A percentile compares a stretch with the other conserved stretches of the same genome.
Evolutionary conservation across 2,888 invertebrate species (phyloP).

Genomic region (Thymelicus acteon): DNA sequence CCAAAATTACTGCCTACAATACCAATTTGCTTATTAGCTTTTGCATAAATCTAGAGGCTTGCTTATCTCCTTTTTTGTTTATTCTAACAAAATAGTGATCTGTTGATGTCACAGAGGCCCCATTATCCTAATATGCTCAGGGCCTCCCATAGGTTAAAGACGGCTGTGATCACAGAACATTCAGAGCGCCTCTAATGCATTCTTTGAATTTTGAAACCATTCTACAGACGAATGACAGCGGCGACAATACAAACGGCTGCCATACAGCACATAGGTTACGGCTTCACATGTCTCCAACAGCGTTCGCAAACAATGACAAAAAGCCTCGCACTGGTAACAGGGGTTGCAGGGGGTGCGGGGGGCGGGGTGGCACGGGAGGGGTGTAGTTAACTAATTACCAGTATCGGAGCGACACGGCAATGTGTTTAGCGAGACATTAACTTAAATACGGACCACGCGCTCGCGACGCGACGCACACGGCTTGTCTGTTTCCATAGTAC

Average conservation of each 20-base stretch:
- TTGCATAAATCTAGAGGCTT: too few relatives aligned
- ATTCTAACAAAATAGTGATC: too few relatives aligned
- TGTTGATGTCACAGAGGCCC: too few relatives aligned
- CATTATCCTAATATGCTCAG: too few relatives aligned
- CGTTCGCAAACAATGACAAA: conserved; percentile 18
- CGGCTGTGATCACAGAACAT: too few relatives aligned
- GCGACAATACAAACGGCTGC: not conserved
- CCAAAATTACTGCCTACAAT: too few relatives aligned
- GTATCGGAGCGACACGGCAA: conserved; percentile 58
- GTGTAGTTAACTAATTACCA: conserved; percentile 50
- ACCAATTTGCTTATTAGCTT: too few relatives aligned
- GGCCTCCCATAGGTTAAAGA: too few relatives aligned
- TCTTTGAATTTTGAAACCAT: not conserved
- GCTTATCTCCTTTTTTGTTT: too few relatives aligned
- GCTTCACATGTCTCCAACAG: conserved; percentile 2
- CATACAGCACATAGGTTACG: not conserved
- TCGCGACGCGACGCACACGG: conserved; percentile 13
- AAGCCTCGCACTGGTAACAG: not conserved
- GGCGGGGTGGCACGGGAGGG: not conserved
- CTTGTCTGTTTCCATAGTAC: conserved; percentile 10
- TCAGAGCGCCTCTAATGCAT: not conserved
- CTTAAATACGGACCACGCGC: conserved; percentile 49
- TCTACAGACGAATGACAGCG: not conserved
- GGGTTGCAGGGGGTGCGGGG: not conserved
- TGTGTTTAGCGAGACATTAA: conserved; percentile 68